A percentile compares a stretch with the other conserved stretches of the same genome.
These are phyloP conservation scores for Benthosema pterotum DNA, from an alignment of 2,797 vertebrate genomes.

Conservation along the genomic window DNA sequence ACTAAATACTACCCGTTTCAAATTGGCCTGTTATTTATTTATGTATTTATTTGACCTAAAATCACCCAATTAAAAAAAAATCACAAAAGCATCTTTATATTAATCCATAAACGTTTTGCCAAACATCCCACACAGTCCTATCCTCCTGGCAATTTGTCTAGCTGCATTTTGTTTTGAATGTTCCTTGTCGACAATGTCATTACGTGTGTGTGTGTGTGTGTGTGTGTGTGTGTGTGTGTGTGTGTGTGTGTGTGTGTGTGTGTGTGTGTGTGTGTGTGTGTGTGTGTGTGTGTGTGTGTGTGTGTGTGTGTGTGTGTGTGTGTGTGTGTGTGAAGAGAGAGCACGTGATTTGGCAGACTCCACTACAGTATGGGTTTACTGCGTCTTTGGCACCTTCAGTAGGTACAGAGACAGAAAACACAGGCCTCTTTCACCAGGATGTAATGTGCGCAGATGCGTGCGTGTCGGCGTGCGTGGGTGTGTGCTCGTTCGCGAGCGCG, in stretches of 20 bases:
- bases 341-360: background rate
- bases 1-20: too few relatives aligned
- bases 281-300: background rate
- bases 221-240: background rate
- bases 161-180: background rate
- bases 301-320: background rate
- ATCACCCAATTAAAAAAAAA: too few relatives aligned
- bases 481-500: background rate
- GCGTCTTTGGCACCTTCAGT: slow-evolving; percentile 2
- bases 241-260: background rate
- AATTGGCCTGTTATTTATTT: too few relatives aligned
- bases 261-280: too few relatives aligned
- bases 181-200: background rate
- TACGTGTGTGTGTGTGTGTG: background rate
- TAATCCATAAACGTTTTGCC: too few relatives aligned
- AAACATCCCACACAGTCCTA: too few relatives aligned
- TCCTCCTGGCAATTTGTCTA: too few relatives aligned
- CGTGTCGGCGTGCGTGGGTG: background rate
- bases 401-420: slow-evolving; percentile 2
- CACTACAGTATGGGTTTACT: background rate
- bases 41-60: too few relatives aligned
- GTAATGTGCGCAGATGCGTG: slow-evolving; percentile 7
- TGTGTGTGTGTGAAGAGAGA: background rate
- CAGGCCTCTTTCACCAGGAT: slow-evolving; percentile 1
- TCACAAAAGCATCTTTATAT: too few relatives aligned